Conservation (phyloP, 2,113 vertebrate species). For the Oreochromis niloticus region DNA sequence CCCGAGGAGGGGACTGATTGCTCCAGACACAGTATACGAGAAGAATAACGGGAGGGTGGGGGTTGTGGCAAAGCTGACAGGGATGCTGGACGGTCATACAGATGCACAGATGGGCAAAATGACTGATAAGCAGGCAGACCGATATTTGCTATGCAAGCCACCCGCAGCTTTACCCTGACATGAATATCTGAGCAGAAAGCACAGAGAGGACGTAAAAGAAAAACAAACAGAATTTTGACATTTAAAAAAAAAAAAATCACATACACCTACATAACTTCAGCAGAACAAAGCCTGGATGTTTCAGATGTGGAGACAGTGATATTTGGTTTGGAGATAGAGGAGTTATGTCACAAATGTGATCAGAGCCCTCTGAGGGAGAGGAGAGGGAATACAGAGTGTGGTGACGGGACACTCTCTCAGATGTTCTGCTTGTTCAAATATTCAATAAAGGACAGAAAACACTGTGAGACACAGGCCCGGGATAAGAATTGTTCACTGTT, state of each 20-base stretch:
- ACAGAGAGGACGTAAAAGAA: not conserved
- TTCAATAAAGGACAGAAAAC: slow-evolving; percentile 43
- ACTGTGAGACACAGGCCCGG: not conserved
- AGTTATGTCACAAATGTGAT: slow-evolving; percentile 34
- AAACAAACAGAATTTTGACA: slow-evolving; percentile 46
- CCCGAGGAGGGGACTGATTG: slow-evolving; percentile 18
- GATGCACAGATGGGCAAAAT: slow-evolving; percentile 18
- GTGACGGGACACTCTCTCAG: slow-evolving; percentile 11
- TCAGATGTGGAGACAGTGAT: slow-evolving; percentile 30
- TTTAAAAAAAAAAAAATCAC: slow-evolving; percentile 14
- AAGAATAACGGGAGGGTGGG: not conserved
- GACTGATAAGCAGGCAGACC: not conserved
- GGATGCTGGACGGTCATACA: slow-evolving; percentile 14
- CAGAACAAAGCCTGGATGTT: not conserved
- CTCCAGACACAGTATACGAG: slow-evolving; percentile 29
- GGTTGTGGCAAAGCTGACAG: slow-evolving; percentile 9
- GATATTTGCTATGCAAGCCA: slow-evolving; percentile 21
- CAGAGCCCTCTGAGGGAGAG: slow-evolving; percentile 21
- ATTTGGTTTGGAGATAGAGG: slow-evolving; percentile 47
- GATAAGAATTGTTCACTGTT: not conserved
- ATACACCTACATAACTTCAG: slow-evolving; percentile 32
- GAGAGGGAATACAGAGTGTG: slow-evolving; percentile 6
- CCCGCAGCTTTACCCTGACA: not conserved
- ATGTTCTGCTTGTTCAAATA: slow-evolving; percentile 58
- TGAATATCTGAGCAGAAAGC: slow-evolving; percentile 11